A percentile compares a stretch with the other conserved stretches of the same genome.
These are phyloP conservation scores for Sesia apiformis DNA, from an alignment of 2,888 invertebrate genomes.

Conservation along the genomic window DNA sequence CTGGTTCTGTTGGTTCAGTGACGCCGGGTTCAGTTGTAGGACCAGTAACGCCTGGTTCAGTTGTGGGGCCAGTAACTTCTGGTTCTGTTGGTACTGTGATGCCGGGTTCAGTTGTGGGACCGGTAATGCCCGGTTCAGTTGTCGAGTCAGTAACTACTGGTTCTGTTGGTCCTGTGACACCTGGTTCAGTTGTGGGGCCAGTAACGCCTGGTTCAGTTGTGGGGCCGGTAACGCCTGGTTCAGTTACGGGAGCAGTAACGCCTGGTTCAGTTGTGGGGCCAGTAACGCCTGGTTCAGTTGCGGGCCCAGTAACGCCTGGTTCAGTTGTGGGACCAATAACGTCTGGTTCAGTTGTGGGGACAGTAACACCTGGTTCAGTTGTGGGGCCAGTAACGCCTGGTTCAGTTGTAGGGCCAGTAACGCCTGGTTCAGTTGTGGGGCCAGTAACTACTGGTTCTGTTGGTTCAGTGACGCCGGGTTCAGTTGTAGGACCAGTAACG, in stretches of 20 bases:
- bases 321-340: constrained; percentile 1
- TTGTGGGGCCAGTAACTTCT: neutral
- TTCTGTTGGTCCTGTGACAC: neutral
- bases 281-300: neutral
- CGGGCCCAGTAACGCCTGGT: neutral
- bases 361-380: neutral
- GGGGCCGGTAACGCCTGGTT: constrained; percentile 3
- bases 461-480: constrained; percentile 4
- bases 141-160: neutral
- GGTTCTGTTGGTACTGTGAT: neutral
- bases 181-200: constrained; percentile 1
- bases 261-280: too few relatives aligned
- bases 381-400: neutral
- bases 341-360: constrained; percentile 1
- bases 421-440: constrained; percentile 2
- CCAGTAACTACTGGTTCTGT: constrained; percentile 1
- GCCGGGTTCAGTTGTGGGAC: constrained; percentile 1
- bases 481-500: neutral
- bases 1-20: too few relatives aligned
- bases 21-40: too few relatives aligned
- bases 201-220: constrained; percentile 1
- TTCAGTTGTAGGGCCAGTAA: neutral
- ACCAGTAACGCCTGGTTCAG: neutral
- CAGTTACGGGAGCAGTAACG: neutral
- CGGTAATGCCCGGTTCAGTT: neutral